Evolutionary conservation across 2,888 invertebrate species (phyloP).

Genomic region (Merodon equestris): DNA sequence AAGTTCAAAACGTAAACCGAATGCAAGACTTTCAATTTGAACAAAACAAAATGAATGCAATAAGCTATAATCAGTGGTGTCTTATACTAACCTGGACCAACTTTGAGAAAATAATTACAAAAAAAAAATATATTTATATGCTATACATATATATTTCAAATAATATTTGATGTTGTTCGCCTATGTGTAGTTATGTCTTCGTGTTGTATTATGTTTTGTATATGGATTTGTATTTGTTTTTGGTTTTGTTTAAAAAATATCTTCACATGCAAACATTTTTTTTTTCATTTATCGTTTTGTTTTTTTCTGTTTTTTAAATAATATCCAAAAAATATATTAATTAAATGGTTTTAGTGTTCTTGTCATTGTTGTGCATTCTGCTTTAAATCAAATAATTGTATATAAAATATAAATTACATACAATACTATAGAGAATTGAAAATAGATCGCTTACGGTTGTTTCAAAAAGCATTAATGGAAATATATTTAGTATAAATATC

Average conservation of each 20-base stretch:
- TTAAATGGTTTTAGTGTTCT: conserved; percentile 47
- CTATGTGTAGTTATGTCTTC: conserved; percentile 51
- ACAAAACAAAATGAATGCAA: conserved; percentile 16
- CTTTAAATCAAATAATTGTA: conserved; percentile 40
- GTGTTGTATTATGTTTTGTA: conserved; percentile 28
- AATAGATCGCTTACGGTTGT: conserved; percentile 41
- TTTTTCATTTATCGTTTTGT: background rate
- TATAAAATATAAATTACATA: conserved; percentile 31
- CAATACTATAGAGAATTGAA: conserved; percentile 17
- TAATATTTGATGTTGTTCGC: conserved; percentile 41
- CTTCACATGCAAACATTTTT: conserved; percentile 48
- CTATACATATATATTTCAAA: too few species aligned
- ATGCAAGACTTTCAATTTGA: conserved; percentile 38
- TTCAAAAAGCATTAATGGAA: conserved; percentile 25
- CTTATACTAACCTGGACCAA: conserved; percentile 27
- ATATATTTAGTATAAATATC: conserved; percentile 25
- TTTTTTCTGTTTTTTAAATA: conserved; percentile 13
- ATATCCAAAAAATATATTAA: conserved; percentile 30
- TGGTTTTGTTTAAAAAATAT: conserved; percentile 40
- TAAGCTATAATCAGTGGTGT: conserved; percentile 10
- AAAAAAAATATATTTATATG: conserved; percentile 34
- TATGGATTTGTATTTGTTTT: conserved; percentile 17
- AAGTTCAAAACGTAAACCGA: conserved; percentile 29
- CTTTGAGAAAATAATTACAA: conserved; percentile 17
- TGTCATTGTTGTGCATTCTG: conserved; percentile 51